Conservation (phyloP, 2,888 invertebrate species). For the Nymphalis urticae region DNA sequence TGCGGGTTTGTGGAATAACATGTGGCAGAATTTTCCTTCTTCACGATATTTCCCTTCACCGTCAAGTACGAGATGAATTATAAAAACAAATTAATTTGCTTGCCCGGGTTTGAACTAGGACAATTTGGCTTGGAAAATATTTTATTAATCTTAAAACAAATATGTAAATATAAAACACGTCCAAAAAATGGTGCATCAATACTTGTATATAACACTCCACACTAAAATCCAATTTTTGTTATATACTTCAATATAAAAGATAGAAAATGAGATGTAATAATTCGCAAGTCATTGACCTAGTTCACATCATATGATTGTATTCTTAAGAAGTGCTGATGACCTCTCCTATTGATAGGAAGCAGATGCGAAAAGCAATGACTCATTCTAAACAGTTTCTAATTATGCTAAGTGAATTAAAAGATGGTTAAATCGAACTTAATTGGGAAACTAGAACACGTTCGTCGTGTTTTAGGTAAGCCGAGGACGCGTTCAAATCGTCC, state of each 20-base stretch:
- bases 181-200: too few species aligned
- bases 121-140: too few species aligned
- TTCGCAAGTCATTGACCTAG: slow-evolving; percentile 28
- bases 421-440: slow-evolving; percentile 19
- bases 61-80: too few species aligned
- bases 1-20: too few species aligned
- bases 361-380: slow-evolving; percentile 17
- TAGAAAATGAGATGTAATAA: slow-evolving; percentile 2
- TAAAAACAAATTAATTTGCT: too few species aligned
- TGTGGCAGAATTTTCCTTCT: too few species aligned
- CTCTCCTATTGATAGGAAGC: slow-evolving; percentile 25
- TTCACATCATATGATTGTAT: slow-evolving; percentile 14
- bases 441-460: slow-evolving; percentile 5
- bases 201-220: too few species aligned
- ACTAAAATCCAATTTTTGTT: too few species aligned
- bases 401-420: slow-evolving; percentile 16
- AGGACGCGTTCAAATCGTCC: not conserved
- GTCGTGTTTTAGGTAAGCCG: not conserved
- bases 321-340: slow-evolving; percentile 21
- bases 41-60: too few species aligned
- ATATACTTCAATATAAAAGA: not conserved
- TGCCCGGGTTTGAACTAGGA: too few species aligned
- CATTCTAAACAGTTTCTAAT: slow-evolving; percentile 21
- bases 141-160: too few species aligned
- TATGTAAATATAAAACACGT: too few species aligned